A percentile compares a stretch with the other conserved stretches of the same genome.
These are phyloP conservation scores for Acanthoscelides obtectus DNA, from an alignment of 2,888 invertebrate species.

Conservation along the genomic window DNA sequence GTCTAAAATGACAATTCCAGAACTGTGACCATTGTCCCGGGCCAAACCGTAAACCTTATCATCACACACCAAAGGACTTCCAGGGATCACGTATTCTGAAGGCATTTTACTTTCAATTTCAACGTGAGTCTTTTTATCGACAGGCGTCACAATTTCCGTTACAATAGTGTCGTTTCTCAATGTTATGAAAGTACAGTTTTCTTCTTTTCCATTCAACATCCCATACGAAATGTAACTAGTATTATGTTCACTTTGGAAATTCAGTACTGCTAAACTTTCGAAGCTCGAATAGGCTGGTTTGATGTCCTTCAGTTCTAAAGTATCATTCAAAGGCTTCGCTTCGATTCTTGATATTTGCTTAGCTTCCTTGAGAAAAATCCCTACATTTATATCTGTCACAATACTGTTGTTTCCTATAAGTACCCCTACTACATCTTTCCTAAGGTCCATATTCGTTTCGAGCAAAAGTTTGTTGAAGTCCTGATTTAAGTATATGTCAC, in stretches of 20 bases:
- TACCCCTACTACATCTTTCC: neutral
- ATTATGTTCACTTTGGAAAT: neutral
- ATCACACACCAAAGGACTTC: neutral
- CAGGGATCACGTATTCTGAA: neutral
- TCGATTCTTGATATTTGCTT: neutral
- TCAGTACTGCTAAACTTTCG: neutral
- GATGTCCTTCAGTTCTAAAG: neutral
- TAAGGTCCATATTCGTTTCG: neutral
- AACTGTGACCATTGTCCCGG: neutral
- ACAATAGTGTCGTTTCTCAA: neutral
- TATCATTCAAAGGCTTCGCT: neutral
- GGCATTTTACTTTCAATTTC: neutral
- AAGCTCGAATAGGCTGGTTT: neutral
- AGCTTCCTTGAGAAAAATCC: neutral
- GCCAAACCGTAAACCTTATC: neutral
- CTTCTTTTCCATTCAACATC: neutral
- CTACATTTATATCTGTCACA: neutral
- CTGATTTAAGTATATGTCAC: neutral
- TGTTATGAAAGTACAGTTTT: neutral
- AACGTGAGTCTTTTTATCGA: neutral
- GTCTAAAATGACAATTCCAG: neutral
- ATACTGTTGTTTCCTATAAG: neutral
- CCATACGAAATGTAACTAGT: neutral
- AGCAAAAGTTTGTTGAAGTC: neutral
- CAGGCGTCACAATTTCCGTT: neutral